Percentiles rank a stretch among this genome's conserved stretches.
These are phyloP conservation scores for Pocota personata DNA, from an alignment of 2,888 invertebrate species.

Conservation along the genomic window DNA sequence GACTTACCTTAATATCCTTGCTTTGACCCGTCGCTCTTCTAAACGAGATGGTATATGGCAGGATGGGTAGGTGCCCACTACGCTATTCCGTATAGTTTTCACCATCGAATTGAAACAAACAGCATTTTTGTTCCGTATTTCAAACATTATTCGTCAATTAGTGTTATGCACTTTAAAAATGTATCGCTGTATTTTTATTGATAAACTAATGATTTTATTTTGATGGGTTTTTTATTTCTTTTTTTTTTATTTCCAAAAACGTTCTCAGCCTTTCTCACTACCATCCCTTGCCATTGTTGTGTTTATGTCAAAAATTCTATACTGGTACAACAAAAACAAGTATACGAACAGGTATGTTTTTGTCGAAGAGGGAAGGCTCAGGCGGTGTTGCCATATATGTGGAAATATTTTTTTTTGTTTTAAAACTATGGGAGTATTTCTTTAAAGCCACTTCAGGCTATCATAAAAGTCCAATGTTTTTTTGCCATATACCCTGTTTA, in stretches of 20 bases:
- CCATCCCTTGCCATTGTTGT: conserved; percentile 70
- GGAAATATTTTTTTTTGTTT: neutral
- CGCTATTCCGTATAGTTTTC: conserved; percentile 81
- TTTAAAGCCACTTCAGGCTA: too few relatives aligned
- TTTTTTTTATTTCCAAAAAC: conserved; percentile 10
- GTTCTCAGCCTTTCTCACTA: conserved; percentile 53
- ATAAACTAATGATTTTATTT: conserved; percentile 22
- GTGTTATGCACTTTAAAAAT: neutral
- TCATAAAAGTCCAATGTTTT: too few relatives aligned
- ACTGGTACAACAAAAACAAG: conserved; percentile 37
- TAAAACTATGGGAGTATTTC: too few relatives aligned
- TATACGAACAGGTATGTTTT: conserved; percentile 27
- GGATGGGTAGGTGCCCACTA: conserved; percentile 90
- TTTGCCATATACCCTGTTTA: too few relatives aligned
- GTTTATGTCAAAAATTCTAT: conserved; percentile 46
- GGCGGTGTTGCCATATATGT: neutral
- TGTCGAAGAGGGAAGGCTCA: neutral
- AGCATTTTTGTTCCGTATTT: conserved; percentile 75
- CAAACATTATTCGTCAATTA: conserved; percentile 74
- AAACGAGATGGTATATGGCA: conserved; percentile 89
- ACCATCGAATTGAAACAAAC: conserved; percentile 81
- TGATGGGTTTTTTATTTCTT: neutral
- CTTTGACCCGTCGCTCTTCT: conserved; percentile 89
- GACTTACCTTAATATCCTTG: conserved; percentile 78
- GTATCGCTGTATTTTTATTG: neutral